phyloP scores from a whole-genome alignment of 2,888 invertebrate species.

The Meganola albula region DNA sequence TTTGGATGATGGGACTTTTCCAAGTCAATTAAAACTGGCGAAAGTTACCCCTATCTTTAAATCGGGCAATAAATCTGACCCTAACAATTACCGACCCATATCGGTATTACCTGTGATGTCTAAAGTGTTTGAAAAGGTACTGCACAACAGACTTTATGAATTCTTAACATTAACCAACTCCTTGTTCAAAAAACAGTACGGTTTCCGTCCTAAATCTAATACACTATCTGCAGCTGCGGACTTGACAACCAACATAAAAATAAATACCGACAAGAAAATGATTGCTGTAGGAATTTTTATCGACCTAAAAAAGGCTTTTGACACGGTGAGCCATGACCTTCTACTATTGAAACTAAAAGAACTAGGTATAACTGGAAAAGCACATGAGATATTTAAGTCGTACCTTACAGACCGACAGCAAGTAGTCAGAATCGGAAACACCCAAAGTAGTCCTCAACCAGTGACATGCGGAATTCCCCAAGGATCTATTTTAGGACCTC shows the following conservation, averaged over 20 bases:
- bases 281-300: slow-evolving; percentile 18
- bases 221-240: slow-evolving; percentile 15
- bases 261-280: slow-evolving; percentile 15
- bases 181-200: slow-evolving; percentile 4
- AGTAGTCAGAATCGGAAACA: neutral
- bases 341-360: slow-evolving; percentile 1
- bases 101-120: slow-evolving; percentile 10
- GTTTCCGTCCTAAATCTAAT: slow-evolving; percentile 9
- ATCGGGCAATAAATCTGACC: slow-evolving; percentile 13
- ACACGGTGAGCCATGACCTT: slow-evolving; percentile 4
- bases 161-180: slow-evolving; percentile 1
- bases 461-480: slow-evolving; percentile 2
- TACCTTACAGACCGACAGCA: slow-evolving; percentile 1
- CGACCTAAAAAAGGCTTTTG: slow-evolving; percentile 10
- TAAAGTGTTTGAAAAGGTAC: slow-evolving; percentile 2
- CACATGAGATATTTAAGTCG: neutral
- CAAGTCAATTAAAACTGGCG: slow-evolving; percentile 16
- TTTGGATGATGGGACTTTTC: slow-evolving; percentile 11
- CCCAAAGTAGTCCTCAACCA: neutral
- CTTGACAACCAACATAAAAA: slow-evolving; percentile 16
- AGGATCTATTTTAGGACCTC: neutral
- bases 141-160: slow-evolving; percentile 1
- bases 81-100: slow-evolving; percentile 16
- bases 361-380: slow-evolving; percentile 1
- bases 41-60: slow-evolving; percentile 20